Evolutionary conservation across 2,888 invertebrate genomes (phyloP).

Genomic region (Scaptomyza reducta): DNA sequence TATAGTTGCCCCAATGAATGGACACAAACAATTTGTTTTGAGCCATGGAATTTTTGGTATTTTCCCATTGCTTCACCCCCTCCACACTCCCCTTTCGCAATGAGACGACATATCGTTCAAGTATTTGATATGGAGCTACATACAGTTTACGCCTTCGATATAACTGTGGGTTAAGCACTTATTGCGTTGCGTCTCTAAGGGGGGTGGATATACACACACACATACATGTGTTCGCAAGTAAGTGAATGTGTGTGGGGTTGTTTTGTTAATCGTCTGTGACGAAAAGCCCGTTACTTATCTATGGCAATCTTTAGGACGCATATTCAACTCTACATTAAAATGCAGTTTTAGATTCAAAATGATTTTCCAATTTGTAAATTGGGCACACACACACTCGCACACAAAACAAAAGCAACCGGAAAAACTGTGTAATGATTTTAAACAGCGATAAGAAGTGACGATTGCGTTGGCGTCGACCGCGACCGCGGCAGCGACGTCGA

Average conservation of each 20-base stretch:
- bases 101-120: slow-evolving; percentile 6
- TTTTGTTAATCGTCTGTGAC: slow-evolving; percentile 39
- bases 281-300: slow-evolving; percentile 32
- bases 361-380: slow-evolving; percentile 57
- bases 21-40: slow-evolving; percentile 50
- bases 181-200: slow-evolving; percentile 21
- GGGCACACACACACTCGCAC: background rate
- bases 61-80: slow-evolving; percentile 3
- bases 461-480: slow-evolving; percentile 32
- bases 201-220: slow-evolving; percentile 17
- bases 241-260: background rate
- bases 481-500: slow-evolving; percentile 23
- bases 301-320: slow-evolving; percentile 30
- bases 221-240: background rate
- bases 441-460: slow-evolving; percentile 40
- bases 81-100: background rate
- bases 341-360: slow-evolving; percentile 26
- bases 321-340: slow-evolving; percentile 7
- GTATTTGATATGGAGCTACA: slow-evolving; percentile 31
- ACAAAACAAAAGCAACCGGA: background rate
- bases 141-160: slow-evolving; percentile 43
- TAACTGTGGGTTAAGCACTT: slow-evolving; percentile 32
- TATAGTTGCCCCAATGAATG: slow-evolving; percentile 59
- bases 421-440: slow-evolving; percentile 49
- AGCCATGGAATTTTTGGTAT: slow-evolving; percentile 31